Percentiles rank a stretch among this genome's conserved stretches.
Evolutionary conservation across 2,113 vertebrate species (phyloP).

Genomic region (Myodes glareolus): DNA sequence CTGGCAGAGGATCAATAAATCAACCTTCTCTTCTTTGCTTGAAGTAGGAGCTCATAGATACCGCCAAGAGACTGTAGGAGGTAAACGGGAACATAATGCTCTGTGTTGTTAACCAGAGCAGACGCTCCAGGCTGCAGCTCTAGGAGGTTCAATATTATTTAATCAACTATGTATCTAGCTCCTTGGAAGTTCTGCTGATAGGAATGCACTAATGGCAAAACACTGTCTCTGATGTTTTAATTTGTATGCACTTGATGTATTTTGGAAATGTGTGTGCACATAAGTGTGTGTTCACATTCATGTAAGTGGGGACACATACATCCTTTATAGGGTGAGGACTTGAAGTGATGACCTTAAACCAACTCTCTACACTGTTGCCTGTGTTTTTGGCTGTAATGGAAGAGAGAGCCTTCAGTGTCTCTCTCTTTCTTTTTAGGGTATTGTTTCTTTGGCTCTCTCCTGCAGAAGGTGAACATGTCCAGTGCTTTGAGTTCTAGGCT

Average conservation of each 20-base stretch:
- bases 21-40: not conserved
- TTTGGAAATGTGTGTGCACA: not conserved
- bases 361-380: not conserved
- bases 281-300: not conserved
- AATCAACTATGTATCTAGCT: not conserved
- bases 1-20: not conserved
- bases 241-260: not conserved
- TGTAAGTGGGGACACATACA: not conserved
- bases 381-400: not conserved
- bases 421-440: not conserved
- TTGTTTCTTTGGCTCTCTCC: not conserved
- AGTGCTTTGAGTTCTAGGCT: not conserved
- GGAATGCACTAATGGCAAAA: not conserved
- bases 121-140: not conserved
- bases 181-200: not conserved
- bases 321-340: not conserved
- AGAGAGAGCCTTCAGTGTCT: not conserved
- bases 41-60: not conserved
- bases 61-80: not conserved
- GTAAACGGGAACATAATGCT: not conserved
- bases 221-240: not conserved
- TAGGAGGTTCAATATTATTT: not conserved
- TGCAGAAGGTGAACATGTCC: not conserved
- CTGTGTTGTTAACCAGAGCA: not conserved
- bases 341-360: not conserved